These are phyloP conservation scores for Varanus salvator DNA, from an alignment of 2,113 vertebrate genomes.

Conservation along the genomic window DNA sequence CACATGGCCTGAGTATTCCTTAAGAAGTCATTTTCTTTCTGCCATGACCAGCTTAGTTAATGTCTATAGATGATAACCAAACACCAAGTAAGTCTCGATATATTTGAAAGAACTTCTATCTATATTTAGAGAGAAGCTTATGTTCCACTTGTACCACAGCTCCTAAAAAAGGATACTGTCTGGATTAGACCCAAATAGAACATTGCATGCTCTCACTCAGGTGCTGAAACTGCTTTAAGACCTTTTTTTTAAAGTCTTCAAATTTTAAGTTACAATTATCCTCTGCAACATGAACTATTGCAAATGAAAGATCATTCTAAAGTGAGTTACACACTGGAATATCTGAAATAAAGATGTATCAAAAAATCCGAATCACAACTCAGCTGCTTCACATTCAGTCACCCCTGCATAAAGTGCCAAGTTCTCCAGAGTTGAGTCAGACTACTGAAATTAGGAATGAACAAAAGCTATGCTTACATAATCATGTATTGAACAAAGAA, in stretches of 20 bases:
- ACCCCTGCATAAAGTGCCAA: background rate
- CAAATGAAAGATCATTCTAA: slow-evolving; percentile 8
- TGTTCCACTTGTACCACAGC: background rate
- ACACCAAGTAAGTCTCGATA: background rate
- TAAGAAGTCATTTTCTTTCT: background rate
- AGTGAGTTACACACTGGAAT: background rate
- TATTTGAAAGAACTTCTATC: slow-evolving; percentile 25
- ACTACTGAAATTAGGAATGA: background rate
- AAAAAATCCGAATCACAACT: background rate
- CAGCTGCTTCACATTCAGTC: background rate
- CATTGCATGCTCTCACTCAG: accelerated
- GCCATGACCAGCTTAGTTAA: slow-evolving; percentile 5
- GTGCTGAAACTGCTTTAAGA: background rate
- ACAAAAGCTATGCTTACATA: background rate
- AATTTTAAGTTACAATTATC: background rate
- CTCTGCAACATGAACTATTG: background rate
- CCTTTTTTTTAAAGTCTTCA: background rate
- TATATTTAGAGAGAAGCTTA: slow-evolving; percentile 1
- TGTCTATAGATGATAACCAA: slow-evolving; percentile 13
- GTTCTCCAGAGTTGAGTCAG: slow-evolving; percentile 1
- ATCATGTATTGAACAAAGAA: background rate
- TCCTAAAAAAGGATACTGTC: background rate
- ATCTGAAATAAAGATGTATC: background rate
- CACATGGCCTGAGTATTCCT: background rate
- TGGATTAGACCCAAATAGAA: background rate